phyloP scores from a whole-genome alignment of 2,113 vertebrate species.

The Bujurquina vittata region DNA sequence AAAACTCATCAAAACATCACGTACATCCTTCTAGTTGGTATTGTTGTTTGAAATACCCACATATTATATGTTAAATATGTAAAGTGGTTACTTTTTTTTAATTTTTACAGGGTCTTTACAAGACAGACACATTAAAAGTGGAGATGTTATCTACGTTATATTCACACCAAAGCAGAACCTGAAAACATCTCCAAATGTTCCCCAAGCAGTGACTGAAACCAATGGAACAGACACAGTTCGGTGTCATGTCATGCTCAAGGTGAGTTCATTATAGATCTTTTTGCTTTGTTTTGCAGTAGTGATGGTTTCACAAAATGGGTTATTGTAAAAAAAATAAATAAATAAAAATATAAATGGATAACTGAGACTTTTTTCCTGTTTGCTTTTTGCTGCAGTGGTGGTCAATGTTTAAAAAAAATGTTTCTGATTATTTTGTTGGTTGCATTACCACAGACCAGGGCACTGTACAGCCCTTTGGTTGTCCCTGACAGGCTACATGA shows the following conservation, averaged over 20 bases:
- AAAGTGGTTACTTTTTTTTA: not conserved
- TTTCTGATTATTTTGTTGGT: no score
- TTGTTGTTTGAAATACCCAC: not conserved
- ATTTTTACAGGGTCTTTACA: slow-evolving; percentile 54
- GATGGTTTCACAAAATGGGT: not conserved
- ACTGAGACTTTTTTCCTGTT: not conserved
- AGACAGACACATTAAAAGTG: slow-evolving; percentile 64
- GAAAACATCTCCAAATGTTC: not conserved
- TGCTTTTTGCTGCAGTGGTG: accelerated
- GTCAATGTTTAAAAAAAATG: not conserved
- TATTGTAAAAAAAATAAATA: not conserved
- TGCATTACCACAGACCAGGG: no score
- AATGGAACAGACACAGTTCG: slow-evolving; percentile 7
- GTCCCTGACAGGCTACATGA: no score
- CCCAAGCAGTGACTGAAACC: accelerated
- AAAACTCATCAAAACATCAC: not conserved
- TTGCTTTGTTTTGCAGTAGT: not conserved
- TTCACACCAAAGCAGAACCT: slow-evolving; percentile 66
- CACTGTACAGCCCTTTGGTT: no score
- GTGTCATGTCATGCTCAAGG: slow-evolving; percentile 68
- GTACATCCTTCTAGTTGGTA: not conserved
- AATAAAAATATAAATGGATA: not conserved
- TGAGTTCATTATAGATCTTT: not conserved
- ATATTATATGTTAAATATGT: not conserved
- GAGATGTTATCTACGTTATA: slow-evolving; percentile 59